phyloP scores from a whole-genome alignment of 2,888 invertebrate genomes.

The Limnephilus lunatus region DNA sequence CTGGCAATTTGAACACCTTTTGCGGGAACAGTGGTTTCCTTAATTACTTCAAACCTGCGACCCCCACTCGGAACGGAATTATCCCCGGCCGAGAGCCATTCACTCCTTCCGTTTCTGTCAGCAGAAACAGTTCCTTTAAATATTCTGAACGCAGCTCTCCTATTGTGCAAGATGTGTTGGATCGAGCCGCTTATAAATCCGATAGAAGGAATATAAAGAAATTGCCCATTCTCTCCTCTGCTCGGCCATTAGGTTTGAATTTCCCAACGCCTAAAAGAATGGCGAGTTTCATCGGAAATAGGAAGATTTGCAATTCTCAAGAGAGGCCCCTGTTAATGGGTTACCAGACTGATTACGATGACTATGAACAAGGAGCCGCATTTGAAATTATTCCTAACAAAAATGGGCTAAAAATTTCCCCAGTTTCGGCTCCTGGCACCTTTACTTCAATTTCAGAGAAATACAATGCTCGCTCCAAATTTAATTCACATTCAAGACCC shows the following conservation, averaged over 20 bases:
- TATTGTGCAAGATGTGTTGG: constrained; percentile 54
- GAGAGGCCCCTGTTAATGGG: constrained; percentile 72
- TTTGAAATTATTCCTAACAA: constrained; percentile 77
- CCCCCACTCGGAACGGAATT: constrained; percentile 46
- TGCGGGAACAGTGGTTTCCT: constrained; percentile 62
- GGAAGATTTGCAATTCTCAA: constrained; percentile 72
- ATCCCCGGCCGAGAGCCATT: constrained; percentile 34
- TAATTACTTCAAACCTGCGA: constrained; percentile 55
- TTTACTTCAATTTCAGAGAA: constrained; percentile 70
- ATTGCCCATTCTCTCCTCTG: constrained; percentile 77
- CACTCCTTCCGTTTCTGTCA: constrained; percentile 25
- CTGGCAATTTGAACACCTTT: constrained; percentile 63
- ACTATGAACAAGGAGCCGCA: constrained; percentile 70
- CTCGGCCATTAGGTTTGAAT: constrained; percentile 73
- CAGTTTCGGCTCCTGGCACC: constrained; percentile 71
- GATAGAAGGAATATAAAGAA: constrained; percentile 69
- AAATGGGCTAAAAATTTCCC: constrained; percentile 78
- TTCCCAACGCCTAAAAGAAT: constrained; percentile 72
- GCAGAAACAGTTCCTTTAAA: constrained; percentile 62
- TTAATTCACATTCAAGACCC: constrained; percentile 73
- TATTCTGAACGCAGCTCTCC: constrained; percentile 60
- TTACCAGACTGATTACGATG: constrained; percentile 65
- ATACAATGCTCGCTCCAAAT: constrained; percentile 69
- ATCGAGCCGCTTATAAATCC: constrained; percentile 51
- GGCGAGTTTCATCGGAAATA: constrained; percentile 71